Conservation (phyloP, 2,113 vertebrate genomes). For the Osmerus mordax region DNA sequence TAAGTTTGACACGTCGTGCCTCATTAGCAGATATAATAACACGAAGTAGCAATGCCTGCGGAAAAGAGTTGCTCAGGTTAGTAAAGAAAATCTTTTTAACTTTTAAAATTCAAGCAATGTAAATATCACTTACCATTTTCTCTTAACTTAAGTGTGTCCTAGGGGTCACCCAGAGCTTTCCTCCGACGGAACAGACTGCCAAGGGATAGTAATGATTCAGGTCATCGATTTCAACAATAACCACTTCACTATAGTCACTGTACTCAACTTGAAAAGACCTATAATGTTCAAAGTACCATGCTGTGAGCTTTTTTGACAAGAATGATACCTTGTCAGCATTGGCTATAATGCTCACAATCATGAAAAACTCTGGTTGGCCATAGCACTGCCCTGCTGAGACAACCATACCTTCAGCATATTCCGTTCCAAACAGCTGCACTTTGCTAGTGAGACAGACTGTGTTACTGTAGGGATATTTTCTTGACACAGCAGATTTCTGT, state of each 20-base stretch:
- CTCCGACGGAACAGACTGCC: conserved; percentile 12
- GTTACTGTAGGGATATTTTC: conserved; percentile 10
- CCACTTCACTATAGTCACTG: conserved; percentile 10
- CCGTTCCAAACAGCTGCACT: conserved; percentile 13
- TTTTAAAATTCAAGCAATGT: not conserved
- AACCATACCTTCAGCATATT: conserved; percentile 15
- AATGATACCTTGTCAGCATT: not conserved
- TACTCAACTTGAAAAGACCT: conserved; percentile 17
- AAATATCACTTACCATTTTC: conserved; percentile 2
- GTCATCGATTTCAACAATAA: not conserved
- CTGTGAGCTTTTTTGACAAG: conserved; percentile 14
- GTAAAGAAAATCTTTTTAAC: not conserved
- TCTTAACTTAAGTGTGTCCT: not conserved
- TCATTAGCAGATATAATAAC: not conserved
- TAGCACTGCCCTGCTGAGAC: conserved; percentile 10
- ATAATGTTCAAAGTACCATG: conserved; percentile 10
- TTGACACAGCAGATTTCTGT: conserved; percentile 1
- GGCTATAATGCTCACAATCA: conserved; percentile 9
- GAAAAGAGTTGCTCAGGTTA: not conserved
- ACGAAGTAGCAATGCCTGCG: not conserved
- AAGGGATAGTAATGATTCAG: too few species aligned
- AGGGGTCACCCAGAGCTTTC: not conserved
- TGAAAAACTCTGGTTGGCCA: conserved; percentile 18
- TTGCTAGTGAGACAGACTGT: conserved; percentile 9
- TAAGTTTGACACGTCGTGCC: conserved; percentile 5